A percentile compares a stretch with the other conserved stretches of the same genome.
Evolutionary conservation across 30 jellyfish, hydroid and myxozoan species (phyloP).

Genomic region (Aurelia aurita): DNA sequence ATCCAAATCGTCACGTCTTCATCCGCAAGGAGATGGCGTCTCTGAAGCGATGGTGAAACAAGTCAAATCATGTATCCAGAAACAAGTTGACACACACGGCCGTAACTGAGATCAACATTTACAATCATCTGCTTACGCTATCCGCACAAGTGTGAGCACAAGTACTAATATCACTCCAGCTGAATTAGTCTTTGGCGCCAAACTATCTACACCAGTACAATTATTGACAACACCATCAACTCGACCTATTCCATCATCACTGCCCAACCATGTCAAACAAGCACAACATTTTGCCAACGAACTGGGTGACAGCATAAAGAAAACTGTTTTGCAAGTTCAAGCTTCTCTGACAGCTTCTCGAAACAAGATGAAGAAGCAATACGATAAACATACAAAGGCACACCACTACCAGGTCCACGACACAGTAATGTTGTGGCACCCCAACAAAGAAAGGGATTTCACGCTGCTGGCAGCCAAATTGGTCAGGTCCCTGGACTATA

Average conservation of each 20-base stretch:
- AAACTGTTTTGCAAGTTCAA: too few relatives aligned
- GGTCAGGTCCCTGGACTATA: slow-evolving; percentile 9
- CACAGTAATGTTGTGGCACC: slow-evolving; percentile 31
- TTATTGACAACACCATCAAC: not conserved
- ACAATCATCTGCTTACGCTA: slow-evolving; percentile 6
- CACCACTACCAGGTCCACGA: slow-evolving; percentile 20
- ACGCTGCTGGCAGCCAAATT: slow-evolving; percentile 45
- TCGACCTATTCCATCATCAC: not conserved
- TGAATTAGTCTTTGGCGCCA: too few relatives aligned
- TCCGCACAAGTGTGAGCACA: too few relatives aligned
- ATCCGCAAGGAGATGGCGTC: too few relatives aligned
- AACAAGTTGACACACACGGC: too few relatives aligned
- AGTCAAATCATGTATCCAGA: too few relatives aligned
- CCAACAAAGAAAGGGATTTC: slow-evolving; percentile 25
- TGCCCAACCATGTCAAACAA: slow-evolving; percentile 4
- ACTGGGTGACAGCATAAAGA: slow-evolving; percentile 14
- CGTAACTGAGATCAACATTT: too few relatives aligned
- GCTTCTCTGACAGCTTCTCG: slow-evolving; percentile 37
- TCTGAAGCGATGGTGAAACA: too few relatives aligned
- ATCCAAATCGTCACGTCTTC: too few relatives aligned
- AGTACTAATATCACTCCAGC: too few relatives aligned
- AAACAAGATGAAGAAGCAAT: slow-evolving; percentile 15
- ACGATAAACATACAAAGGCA: not conserved
- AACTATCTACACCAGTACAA: too few relatives aligned
- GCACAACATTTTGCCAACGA: not conserved